Conservation (phyloP, 2,113 vertebrate species). For the Larimichthys crocea region DNA sequence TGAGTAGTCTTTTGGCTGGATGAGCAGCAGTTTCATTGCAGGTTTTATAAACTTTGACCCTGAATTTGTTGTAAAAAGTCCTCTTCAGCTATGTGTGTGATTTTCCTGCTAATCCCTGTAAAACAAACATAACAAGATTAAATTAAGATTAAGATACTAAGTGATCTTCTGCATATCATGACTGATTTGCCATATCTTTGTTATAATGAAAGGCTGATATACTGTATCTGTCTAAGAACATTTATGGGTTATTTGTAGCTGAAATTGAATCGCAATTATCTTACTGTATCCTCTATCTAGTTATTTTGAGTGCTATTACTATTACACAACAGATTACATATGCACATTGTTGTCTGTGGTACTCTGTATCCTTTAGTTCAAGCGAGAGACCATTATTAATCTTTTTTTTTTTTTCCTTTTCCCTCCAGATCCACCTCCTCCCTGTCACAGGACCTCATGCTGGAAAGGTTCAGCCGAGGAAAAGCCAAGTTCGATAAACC, state of each 20-base stretch:
- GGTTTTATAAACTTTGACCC: conserved; percentile 4
- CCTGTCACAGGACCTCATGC: conserved; percentile 85
- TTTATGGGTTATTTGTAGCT: neutral
- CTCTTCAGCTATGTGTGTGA: neutral
- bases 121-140: neutral
- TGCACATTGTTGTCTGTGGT: neutral
- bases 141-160: too few relatives aligned
- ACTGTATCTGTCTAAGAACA: neutral
- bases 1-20: neutral
- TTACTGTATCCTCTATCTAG: neutral
- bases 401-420: conserved; percentile 27
- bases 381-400: conserved; percentile 24
- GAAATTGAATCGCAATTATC: neutral
- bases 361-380: neutral
- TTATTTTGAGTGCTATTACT: neutral
- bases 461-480: conserved; percentile 83
- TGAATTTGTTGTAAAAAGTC: conserved; percentile 8
- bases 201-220: neutral
- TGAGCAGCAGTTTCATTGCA: conserved; percentile 6
- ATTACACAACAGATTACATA: neutral
- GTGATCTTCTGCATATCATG: neutral
- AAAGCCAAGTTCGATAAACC: conserved; percentile 86
- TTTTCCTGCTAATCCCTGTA: neutral
- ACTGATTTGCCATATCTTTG: neutral
- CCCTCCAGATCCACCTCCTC: conserved; percentile 81